These are phyloP conservation scores for Drosophila athabasca DNA, from an alignment of 1,140 invertebrate species.

Conservation along the genomic window DNA sequence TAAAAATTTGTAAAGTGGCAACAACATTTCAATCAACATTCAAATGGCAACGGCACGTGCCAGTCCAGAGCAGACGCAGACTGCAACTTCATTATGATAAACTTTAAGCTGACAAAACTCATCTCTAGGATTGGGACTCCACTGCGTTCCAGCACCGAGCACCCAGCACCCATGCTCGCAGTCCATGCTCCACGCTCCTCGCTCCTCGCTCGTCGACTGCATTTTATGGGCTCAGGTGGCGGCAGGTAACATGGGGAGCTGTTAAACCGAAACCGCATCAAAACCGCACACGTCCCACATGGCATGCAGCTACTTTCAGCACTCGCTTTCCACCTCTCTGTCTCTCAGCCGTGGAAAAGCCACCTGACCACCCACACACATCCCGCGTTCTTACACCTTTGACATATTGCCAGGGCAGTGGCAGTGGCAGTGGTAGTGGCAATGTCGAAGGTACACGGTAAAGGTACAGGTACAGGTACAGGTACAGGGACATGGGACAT, in stretches of 20 bases:
- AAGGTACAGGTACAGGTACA: too few relatives aligned
- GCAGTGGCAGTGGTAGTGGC: not conserved
- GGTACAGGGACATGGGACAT: too few relatives aligned
- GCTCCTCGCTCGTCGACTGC: conserved; percentile 31
- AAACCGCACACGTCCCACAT: conserved; percentile 77
- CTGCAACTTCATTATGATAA: conserved; percentile 64
- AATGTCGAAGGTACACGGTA: too few relatives aligned
- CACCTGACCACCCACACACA: not conserved
- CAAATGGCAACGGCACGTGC: conserved; percentile 43
- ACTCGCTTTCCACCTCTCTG: not conserved
- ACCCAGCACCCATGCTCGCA: too few relatives aligned
- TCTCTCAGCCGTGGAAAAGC: not conserved
- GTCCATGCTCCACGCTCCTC: not conserved
- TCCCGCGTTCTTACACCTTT: conserved; percentile 50
- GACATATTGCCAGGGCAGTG: conserved; percentile 62
- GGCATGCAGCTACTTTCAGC: conserved; percentile 51
- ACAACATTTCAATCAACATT: conserved; percentile 57
- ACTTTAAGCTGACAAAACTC: conserved; percentile 76
- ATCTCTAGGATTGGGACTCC: conserved; percentile 3
- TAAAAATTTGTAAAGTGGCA: conserved; percentile 4
- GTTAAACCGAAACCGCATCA: conserved; percentile 73
- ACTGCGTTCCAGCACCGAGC: too few relatives aligned
- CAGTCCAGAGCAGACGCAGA: conserved; percentile 5
- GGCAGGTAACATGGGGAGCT: conserved; percentile 47
- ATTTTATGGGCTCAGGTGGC: conserved; percentile 53